Conservation (phyloP, 2,113 vertebrate genomes). For the Prinia subflava region DNA sequence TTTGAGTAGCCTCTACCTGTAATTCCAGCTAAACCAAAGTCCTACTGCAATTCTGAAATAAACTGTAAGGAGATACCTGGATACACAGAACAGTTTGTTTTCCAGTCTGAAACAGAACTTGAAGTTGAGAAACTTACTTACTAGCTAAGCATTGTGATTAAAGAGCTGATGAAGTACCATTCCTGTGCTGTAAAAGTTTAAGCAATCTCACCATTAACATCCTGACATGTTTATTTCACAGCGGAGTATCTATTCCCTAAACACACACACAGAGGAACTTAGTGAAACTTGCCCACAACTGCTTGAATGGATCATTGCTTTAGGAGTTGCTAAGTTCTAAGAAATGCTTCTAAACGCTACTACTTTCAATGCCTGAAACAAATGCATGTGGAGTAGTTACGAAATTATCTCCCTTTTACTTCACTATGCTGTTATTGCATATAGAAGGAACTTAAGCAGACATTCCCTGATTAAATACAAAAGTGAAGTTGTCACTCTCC, state of each 20-base stretch:
- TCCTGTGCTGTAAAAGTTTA: not conserved
- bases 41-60: not conserved
- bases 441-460: not conserved
- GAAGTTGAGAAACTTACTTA: slow-evolving; percentile 2
- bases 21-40: not conserved
- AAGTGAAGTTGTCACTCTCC: not conserved
- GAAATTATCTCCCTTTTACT: not conserved
- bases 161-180: not conserved
- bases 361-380: not conserved
- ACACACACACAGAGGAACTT: not conserved
- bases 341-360: not conserved
- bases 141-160: not conserved
- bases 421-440: not conserved
- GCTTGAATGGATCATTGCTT: not conserved
- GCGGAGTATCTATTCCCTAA: not conserved
- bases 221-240: not conserved
- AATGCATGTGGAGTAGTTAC: not conserved
- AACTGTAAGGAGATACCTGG: not conserved
- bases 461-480: not conserved
- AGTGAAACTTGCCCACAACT: not conserved
- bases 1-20: not conserved
- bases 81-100: not conserved
- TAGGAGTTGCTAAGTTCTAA: not conserved
- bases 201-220: not conserved
- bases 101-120: not conserved